Evolutionary conservation across 2,797 vertebrate species (phyloP).

Genomic region (Spea hammondii): DNA sequence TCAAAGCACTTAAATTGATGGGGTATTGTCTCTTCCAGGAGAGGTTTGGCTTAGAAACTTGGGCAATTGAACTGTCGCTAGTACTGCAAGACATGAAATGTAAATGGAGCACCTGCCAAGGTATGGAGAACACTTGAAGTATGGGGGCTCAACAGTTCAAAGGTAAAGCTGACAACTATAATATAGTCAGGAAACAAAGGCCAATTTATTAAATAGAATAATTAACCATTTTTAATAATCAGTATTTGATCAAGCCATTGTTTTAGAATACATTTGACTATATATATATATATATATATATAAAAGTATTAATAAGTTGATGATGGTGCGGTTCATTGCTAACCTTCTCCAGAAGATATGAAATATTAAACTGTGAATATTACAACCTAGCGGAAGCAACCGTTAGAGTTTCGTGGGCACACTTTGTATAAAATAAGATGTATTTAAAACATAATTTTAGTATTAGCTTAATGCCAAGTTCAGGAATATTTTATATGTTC

Average conservation of each 20-base stretch:
- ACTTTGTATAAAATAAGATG: too few relatives aligned
- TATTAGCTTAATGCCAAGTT: too few relatives aligned
- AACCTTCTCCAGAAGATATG: too few relatives aligned
- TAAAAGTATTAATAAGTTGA: too few relatives aligned
- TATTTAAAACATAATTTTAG: too few relatives aligned
- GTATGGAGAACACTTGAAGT: conserved; percentile 12
- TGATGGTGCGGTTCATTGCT: too few relatives aligned
- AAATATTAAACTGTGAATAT: too few relatives aligned
- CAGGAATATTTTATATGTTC: too few relatives aligned
- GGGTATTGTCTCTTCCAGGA: conserved; percentile 39
- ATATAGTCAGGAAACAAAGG: conserved; percentile 1
- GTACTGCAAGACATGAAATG: conserved; percentile 17
- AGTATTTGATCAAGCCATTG: background rate
- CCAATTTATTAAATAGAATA: background rate
- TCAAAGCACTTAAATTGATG: conserved; percentile 48
- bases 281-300: too few relatives aligned
- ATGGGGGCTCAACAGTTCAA: conserved; percentile 31
- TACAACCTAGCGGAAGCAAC: too few relatives aligned
- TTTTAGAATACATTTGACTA: too few relatives aligned
- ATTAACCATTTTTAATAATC: background rate
- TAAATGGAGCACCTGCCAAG: conserved; percentile 41
- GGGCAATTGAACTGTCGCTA: conserved; percentile 18
- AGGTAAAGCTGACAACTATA: conserved; percentile 24
- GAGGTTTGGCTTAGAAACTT: conserved; percentile 27
- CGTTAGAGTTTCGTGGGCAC: too few relatives aligned